A percentile compares a stretch with the other conserved stretches of the same genome.
Conservation (phyloP, 2,888 invertebrate species). For the Diachrysia chrysitis region DNA sequence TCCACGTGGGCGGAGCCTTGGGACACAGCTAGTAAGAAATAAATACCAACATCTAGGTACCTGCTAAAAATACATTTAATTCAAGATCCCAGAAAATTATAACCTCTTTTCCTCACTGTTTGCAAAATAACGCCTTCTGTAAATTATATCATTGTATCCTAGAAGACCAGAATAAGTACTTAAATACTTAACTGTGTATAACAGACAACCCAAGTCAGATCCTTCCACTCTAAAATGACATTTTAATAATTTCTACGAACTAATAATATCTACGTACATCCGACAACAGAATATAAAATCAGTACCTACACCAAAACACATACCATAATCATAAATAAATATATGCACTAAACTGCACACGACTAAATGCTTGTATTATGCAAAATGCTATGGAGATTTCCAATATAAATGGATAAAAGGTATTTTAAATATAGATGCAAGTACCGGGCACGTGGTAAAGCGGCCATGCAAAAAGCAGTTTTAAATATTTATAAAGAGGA, state of each 20-base stretch:
- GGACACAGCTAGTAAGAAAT: too few relatives aligned
- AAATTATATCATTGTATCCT: too few relatives aligned
- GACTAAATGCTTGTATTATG: conserved; percentile 67
- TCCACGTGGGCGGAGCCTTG: too few relatives aligned
- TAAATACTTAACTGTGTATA: too few relatives aligned
- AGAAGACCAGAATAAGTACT: too few relatives aligned
- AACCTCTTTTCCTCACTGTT: too few relatives aligned
- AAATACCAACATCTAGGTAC: too few relatives aligned
- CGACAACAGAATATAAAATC: conserved; percentile 20
- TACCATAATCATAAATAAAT: conserved; percentile 41
- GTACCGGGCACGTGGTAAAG: conserved; percentile 54
- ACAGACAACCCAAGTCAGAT: neutral
- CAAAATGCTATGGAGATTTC: conserved; percentile 57
- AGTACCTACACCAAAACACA: conserved; percentile 10
- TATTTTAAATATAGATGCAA: conserved; percentile 61
- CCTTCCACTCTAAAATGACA: neutral
- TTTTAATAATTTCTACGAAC: neutral
- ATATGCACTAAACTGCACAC: conserved; percentile 53
- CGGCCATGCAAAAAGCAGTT: conserved; percentile 51
- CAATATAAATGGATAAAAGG: conserved; percentile 65
- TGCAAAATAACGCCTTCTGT: too few relatives aligned
- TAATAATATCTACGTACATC: conserved; percentile 7
- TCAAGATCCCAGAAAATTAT: too few relatives aligned
- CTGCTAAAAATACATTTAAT: too few relatives aligned
- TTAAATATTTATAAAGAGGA: conserved; percentile 67